These are phyloP conservation scores for Callipepla squamata DNA, from an alignment of 2,113 vertebrate species.

Conservation along the genomic window DNA sequence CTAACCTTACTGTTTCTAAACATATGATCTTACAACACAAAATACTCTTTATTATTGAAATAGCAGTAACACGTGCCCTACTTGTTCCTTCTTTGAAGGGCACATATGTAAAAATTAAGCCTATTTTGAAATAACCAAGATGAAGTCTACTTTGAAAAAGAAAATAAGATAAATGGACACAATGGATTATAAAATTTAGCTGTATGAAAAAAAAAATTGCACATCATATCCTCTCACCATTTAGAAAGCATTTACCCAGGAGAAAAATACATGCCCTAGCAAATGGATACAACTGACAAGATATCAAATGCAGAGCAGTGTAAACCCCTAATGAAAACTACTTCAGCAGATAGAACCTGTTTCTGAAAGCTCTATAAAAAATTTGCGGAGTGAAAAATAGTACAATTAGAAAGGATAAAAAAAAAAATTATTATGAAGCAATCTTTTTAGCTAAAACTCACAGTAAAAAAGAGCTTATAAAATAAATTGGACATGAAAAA, in stretches of 20 bases:
- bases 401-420: not conserved
- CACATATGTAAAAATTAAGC: not conserved
- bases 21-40: not conserved
- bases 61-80: not conserved
- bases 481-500: not conserved
- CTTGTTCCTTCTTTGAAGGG: not conserved
- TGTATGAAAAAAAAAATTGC: not conserved
- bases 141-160: not conserved
- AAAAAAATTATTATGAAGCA: not conserved
- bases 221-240: not conserved
- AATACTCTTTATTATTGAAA: not conserved
- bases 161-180: accelerated
- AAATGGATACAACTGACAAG: not conserved
- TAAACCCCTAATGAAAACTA: not conserved
- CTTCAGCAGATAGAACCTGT: not conserved
- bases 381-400: not conserved
- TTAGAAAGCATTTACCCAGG: not conserved
- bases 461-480: not conserved
- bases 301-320: not conserved
- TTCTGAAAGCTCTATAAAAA: not conserved
- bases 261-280: not conserved
- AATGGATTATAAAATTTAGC: not conserved
- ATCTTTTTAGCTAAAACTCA: not conserved
- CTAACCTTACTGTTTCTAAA: not conserved
- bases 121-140: not conserved